A percentile compares a stretch with the other conserved stretches of the same genome.
Evolutionary conservation across 2,113 vertebrate species (phyloP).

Genomic region (Pelmatolapia mariae): DNA sequence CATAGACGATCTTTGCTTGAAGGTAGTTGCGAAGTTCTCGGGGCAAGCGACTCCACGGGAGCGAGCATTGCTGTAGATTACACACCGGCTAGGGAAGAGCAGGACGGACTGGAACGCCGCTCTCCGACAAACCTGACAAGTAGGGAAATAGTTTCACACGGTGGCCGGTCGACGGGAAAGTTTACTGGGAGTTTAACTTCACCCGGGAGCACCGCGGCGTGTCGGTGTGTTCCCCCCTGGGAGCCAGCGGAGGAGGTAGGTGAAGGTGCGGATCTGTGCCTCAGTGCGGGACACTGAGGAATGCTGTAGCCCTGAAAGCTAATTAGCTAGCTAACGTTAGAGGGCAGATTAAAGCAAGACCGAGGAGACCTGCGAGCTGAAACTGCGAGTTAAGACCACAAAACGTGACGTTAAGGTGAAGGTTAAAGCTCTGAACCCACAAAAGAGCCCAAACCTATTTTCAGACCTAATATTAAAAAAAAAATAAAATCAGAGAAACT

Average conservation of each 20-base stretch:
- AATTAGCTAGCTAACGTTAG: constrained; percentile 45
- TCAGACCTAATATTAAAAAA: background rate
- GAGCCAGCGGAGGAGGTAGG: constrained; percentile 4
- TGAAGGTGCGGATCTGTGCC: constrained; percentile 1
- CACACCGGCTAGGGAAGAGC: constrained; percentile 14
- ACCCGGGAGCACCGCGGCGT: background rate
- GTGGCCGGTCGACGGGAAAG: background rate
- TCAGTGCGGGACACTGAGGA: constrained; percentile 13
- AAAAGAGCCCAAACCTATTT: background rate
- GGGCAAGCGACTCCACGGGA: background rate
- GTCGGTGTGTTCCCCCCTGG: background rate
- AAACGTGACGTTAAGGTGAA: background rate
- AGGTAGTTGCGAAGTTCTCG: constrained; percentile 42
- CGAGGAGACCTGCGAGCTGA: background rate
- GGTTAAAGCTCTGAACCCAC: fast-evolving
- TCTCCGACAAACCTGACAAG: background rate
- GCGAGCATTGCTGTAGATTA: background rate
- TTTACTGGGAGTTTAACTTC: background rate
- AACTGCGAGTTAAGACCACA: background rate
- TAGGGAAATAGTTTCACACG: background rate
- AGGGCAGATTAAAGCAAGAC: background rate
- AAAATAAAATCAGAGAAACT: background rate
- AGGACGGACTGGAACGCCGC: background rate
- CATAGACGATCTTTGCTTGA: constrained; percentile 5
- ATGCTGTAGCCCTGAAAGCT: constrained; percentile 46